phyloP scores from a whole-genome alignment of 2,797 vertebrate genomes.

The Coranthus polyacanthus region DNA sequence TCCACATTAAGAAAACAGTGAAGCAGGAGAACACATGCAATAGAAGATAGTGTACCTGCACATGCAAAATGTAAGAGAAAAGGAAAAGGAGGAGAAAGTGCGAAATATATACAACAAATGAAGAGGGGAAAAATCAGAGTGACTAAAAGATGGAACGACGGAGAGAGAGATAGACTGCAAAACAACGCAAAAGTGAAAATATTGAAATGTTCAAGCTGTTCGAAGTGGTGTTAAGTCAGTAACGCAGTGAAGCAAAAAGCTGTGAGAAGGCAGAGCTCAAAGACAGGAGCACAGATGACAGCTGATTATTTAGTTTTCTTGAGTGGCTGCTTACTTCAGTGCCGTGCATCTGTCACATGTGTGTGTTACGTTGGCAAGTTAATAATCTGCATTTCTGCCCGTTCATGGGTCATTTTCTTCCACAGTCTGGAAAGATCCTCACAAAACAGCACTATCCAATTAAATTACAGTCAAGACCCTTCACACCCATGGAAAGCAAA shows the following conservation, averaged over 20 bases:
- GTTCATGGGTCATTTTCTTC: constrained; percentile 45
- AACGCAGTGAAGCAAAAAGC: constrained; percentile 47
- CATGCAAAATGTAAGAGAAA: background rate
- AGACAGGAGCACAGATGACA: constrained; percentile 28
- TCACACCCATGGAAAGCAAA: constrained; percentile 58
- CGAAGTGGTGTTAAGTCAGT: constrained; percentile 54
- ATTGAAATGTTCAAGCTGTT: constrained; percentile 49
- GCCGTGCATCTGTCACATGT: background rate
- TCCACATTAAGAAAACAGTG: too few species aligned
- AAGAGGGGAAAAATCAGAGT: background rate
- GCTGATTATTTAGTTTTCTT: constrained; percentile 52
- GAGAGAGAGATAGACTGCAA: constrained; percentile 21
- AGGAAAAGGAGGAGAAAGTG: background rate
- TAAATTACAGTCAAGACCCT: constrained; percentile 59
- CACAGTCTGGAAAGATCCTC: constrained; percentile 36
- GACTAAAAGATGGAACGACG: constrained; percentile 5
- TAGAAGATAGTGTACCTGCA: too few species aligned
- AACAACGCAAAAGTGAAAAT: constrained; percentile 39
- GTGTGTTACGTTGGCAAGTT: constrained; percentile 24
- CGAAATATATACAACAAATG: background rate
- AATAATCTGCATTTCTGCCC: constrained; percentile 51
- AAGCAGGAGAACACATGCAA: too few species aligned
- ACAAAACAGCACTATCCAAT: constrained; percentile 56
- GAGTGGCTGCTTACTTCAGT: background rate
- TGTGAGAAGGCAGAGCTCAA: constrained; percentile 35